These are phyloP conservation scores for Zelostemma sp. DNA, from an alignment of 1,140 invertebrate genomes.

Conservation along the genomic window DNA sequence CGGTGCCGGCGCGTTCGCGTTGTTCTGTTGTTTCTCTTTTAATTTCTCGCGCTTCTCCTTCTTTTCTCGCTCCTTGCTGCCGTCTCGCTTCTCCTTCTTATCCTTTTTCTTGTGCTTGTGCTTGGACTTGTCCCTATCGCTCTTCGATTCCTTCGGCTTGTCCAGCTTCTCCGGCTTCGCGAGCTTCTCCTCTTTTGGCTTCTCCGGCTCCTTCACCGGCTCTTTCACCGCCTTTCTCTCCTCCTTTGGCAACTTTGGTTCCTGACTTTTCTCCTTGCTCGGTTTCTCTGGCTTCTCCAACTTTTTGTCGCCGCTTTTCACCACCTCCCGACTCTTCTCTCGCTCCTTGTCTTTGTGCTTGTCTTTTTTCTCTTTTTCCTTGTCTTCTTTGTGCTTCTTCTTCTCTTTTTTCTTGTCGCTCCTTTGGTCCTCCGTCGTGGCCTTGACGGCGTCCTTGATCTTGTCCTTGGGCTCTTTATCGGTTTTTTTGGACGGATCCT, in stretches of 20 bases:
- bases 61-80: slow-evolving; percentile 66
- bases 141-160: slow-evolving; percentile 60
- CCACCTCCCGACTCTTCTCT: slow-evolving; percentile 51
- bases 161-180: slow-evolving; percentile 61
- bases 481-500: slow-evolving; percentile 50
- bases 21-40: slow-evolving; percentile 58
- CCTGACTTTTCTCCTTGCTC: slow-evolving; percentile 70
- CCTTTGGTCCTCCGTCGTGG: slow-evolving; percentile 59
- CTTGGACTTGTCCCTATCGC: slow-evolving; percentile 62
- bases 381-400: slow-evolving; percentile 70
- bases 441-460: slow-evolving; percentile 55
- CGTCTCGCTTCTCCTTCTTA: slow-evolving; percentile 72
- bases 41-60: slow-evolving; percentile 65
- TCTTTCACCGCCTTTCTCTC: slow-evolving; percentile 67
- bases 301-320: slow-evolving; percentile 60
- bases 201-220: slow-evolving; percentile 63
- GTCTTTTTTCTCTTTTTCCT: slow-evolving; percentile 68
- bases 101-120: slow-evolving; percentile 71
- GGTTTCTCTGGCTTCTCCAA: slow-evolving; percentile 56
- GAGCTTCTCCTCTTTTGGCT: slow-evolving; percentile 65
- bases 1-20: slow-evolving; percentile 29
- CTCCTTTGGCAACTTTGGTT: slow-evolving; percentile 71
- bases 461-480: slow-evolving; percentile 58
- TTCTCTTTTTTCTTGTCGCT: slow-evolving; percentile 68
- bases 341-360: slow-evolving; percentile 70